Evolutionary conservation across 2,113 vertebrate species (phyloP).

Genomic region (Gallinago undulata): DNA sequence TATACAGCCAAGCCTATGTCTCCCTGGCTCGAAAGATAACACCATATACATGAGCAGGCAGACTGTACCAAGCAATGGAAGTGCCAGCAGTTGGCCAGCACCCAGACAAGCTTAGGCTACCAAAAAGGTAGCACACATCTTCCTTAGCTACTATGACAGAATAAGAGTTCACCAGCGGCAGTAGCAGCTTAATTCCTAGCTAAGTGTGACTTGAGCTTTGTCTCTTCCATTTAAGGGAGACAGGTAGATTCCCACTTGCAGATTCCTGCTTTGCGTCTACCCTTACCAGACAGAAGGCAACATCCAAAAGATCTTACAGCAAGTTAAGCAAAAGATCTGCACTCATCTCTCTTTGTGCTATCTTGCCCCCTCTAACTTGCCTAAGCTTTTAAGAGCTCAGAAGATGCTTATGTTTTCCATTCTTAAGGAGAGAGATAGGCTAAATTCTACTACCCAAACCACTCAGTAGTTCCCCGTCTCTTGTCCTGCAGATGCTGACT

Average conservation of each 20-base stretch:
- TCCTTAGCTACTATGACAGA: not conserved
- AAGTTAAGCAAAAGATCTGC: not conserved
- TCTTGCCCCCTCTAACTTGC: not conserved
- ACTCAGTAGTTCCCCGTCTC: not conserved
- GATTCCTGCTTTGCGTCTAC: not conserved
- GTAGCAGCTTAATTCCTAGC: not conserved
- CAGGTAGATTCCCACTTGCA: not conserved
- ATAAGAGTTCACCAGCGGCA: not conserved
- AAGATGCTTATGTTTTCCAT: not conserved
- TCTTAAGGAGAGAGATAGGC: not conserved
- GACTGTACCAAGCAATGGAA: not conserved
- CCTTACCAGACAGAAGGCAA: not conserved
- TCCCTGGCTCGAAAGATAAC: not conserved
- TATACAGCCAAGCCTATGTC: not conserved
- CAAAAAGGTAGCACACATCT: not conserved
- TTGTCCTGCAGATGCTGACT: not conserved
- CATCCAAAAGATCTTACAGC: not conserved
- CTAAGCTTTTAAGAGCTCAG: not conserved
- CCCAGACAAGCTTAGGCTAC: not conserved
- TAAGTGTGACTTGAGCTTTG: not conserved
- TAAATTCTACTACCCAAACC: not conserved
- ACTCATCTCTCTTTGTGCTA: not conserved
- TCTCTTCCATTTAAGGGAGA: not conserved
- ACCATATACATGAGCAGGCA: not conserved
- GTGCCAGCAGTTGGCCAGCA: not conserved